A percentile compares a stretch with the other conserved stretches of the same genome.
Evolutionary conservation across 2,888 invertebrate species (phyloP).

Genomic region (Thera britannica): DNA sequence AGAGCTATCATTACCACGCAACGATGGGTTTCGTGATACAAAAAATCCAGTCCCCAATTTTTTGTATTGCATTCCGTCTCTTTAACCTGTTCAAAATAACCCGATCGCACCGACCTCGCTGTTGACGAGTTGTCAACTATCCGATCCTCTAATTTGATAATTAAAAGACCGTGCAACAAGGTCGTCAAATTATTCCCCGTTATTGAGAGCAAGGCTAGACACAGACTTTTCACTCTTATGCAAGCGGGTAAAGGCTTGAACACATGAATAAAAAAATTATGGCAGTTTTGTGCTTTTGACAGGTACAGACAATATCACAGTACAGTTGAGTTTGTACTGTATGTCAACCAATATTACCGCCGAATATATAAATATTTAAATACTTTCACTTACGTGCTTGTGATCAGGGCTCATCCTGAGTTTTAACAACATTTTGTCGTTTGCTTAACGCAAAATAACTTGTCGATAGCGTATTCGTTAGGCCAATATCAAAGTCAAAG

Average conservation of each 20-base stretch:
- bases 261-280: conserved; percentile 1
- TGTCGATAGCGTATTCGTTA: no score
- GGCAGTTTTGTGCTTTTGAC: no score
- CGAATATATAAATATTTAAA: no score
- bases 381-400: no score
- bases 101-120: conserved; percentile 49
- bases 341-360: no score
- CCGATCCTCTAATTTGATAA: conserved; percentile 71
- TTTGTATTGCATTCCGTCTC: conserved; percentile 10
- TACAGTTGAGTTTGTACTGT: no score
- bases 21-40: background rate
- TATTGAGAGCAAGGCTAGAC: conserved; percentile 76
- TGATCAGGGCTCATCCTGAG: no score
- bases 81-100: conserved; percentile 21
- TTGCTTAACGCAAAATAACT: no score
- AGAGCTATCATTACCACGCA: no score
- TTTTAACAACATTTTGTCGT: no score
- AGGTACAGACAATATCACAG: no score
- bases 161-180: conserved; percentile 75
- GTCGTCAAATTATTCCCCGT: conserved; percentile 73
- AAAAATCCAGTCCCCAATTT: background rate
- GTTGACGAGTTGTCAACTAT: conserved; percentile 70
- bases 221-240: conserved; percentile 66
- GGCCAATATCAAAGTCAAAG: no score
- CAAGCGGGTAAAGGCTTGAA: conserved; percentile 45